phyloP scores from a whole-genome alignment of 2,888 invertebrate species.

The Listrodromus nycthemerus region DNA sequence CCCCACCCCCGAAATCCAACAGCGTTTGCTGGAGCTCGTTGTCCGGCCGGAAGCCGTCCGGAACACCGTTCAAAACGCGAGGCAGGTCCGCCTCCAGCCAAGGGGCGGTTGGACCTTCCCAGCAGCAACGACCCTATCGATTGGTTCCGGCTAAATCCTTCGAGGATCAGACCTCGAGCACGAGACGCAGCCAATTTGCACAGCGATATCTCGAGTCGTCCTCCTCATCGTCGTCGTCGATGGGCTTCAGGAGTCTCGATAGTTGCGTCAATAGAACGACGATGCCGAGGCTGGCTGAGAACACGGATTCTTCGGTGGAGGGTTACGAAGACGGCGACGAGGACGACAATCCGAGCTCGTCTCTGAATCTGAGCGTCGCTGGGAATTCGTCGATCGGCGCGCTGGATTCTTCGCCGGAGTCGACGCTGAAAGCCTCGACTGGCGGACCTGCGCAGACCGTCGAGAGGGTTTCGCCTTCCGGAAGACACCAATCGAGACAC shows the following conservation, averaged over 20 bases:
- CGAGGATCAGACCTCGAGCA: conserved; percentile 85
- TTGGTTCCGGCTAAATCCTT: conserved; percentile 86
- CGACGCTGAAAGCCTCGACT: conserved; percentile 70
- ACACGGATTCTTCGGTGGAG: conserved; percentile 86
- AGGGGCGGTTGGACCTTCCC: conserved; percentile 26
- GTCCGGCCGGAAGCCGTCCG: conserved; percentile 71
- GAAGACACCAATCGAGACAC: conserved; percentile 72
- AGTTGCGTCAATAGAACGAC: conserved; percentile 85
- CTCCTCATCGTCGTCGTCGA: conserved; percentile 86
- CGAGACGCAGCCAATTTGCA: conserved; percentile 87
- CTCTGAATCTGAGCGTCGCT: conserved; percentile 83
- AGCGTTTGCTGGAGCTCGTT: conserved; percentile 82
- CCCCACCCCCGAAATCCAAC: conserved; percentile 82
- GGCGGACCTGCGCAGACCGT: conserved; percentile 66
- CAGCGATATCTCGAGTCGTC: conserved; percentile 86
- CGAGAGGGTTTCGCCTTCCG: conserved; percentile 77
- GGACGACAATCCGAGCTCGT: conserved; percentile 85
- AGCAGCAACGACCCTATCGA: conserved; percentile 74
- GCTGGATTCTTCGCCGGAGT: conserved; percentile 81
- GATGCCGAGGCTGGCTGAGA: conserved; percentile 86
- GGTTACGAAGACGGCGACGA: conserved; percentile 86
- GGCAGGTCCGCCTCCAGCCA: conserved; percentile 70
- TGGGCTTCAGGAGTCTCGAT: conserved; percentile 88
- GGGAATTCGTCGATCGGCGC: conserved; percentile 72
- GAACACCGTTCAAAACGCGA: conserved; percentile 74